Percentiles rank a stretch among this genome's conserved stretches.
phyloP scores from a whole-genome alignment of 2,113 vertebrate species.

The Capreolus pygargus region DNA sequence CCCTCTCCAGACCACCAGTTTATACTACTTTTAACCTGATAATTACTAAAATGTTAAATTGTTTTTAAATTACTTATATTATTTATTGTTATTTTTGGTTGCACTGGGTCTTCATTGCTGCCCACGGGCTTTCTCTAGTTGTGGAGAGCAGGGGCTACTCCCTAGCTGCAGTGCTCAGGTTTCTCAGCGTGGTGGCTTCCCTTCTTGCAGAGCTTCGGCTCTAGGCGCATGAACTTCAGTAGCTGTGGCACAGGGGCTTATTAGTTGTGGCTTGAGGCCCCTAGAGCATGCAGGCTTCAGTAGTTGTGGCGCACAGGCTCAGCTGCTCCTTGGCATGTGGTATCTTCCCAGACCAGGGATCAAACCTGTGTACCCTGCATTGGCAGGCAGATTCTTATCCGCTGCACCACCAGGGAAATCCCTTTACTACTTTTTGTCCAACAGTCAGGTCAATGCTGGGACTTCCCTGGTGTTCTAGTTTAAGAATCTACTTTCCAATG shows the following conservation, averaged over 20 bases:
- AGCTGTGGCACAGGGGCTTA: not conserved
- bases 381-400: not conserved
- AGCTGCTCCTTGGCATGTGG: not conserved
- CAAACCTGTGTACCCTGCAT: not conserved
- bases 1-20: not conserved
- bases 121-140: not conserved
- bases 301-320: not conserved
- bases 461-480: not conserved
- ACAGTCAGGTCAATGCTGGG: not conserved
- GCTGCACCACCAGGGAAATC: not conserved
- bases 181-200: not conserved
- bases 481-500: not conserved
- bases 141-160: not conserved
- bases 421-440: not conserved
- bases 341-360: not conserved
- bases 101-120: not conserved
- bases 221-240: not conserved
- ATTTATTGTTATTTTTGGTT: not conserved
- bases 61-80: not conserved
- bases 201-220: not conserved
- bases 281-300: not conserved
- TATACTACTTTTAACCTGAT: not conserved
- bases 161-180: accelerated
- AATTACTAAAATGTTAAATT: not conserved
- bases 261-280: not conserved